Base-by-base conservation (phyloP, 2,797 vertebrate genomes). In the Australoheros facetus region DNA sequence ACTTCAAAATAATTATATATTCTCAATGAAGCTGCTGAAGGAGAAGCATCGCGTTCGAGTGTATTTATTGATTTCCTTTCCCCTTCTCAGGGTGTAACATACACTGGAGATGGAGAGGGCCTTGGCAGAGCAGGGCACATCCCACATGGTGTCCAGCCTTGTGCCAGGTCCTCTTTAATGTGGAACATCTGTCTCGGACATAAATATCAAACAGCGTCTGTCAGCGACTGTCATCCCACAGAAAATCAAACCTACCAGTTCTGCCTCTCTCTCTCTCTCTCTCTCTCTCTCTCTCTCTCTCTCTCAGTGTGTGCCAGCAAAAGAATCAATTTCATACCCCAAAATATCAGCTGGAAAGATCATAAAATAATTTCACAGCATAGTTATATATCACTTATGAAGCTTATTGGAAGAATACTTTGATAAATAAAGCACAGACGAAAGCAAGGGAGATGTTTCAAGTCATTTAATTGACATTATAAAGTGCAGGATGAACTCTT, bases 141-240 rank as follows among this genome's bases (percentile, higher is more conserved):
- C 59, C 66, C 79, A 83, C 78, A 77, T 45, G 62, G 71, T 85
- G 85, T 83, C 81, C 80, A 62, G 56, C 55, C 58, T 73, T 42
- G 45, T 80, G 80, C 79, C 88, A 88, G 79, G 71, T 77, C 76
- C 69, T 56, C 56, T 80, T 85, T 88, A 85, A 93, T 89, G 85
- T 77, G 55, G 23, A 92, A 87, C 92, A 93, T 88, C 86, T 92
- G 91, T 75, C 80, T 82, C 7, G 6, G 64, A 82, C 77, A 70
- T 80, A 73, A 87, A 88, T 82, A 86, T 90, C 70, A 80, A 85
- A 84, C 16, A 3, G 56, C 3, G 11, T 81, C 80, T 72, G 83
- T 74, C 78, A 79, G 34, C 54, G 8, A 32, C 56, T 45, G 76
- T 74, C 78, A 42, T 77, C 66, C 5, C 54, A 28, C 54, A 56